Evolutionary conservation across 2,113 vertebrate genomes (phyloP).

Genomic region (Otis tarda): DNA sequence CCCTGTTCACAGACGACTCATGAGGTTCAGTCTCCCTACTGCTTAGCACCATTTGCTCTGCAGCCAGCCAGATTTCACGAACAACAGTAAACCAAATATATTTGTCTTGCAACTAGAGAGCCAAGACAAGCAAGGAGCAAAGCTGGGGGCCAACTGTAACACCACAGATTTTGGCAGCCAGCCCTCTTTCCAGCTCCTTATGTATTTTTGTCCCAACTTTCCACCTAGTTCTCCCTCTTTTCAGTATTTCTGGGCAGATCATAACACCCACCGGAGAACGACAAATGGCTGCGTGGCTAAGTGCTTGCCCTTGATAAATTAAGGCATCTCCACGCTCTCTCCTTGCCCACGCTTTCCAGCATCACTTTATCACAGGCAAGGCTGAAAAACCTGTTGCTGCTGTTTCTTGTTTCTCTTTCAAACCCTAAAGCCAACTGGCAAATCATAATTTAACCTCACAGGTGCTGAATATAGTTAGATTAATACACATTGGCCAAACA

Average conservation of each 20-base stretch:
- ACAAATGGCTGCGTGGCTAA: not conserved
- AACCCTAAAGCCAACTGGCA: conserved; percentile 43
- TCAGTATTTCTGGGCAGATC: conserved; percentile 20
- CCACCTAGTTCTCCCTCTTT: conserved; percentile 14
- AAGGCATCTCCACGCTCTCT: not conserved
- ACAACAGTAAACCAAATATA: conserved; percentile 55
- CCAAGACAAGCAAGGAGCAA: conserved; percentile 67
- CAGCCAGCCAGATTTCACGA: not conserved
- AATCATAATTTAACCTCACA: conserved; percentile 51
- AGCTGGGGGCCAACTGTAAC: conserved; percentile 65
- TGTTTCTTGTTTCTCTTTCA: conserved; percentile 57
- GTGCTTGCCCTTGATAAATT: not conserved
- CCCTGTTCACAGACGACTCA: not conserved
- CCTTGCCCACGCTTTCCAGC: not conserved
- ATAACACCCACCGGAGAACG: not conserved
- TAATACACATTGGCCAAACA: conserved; percentile 22
- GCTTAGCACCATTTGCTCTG: not conserved
- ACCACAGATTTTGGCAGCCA: conserved; percentile 45
- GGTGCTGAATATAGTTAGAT: conserved; percentile 41
- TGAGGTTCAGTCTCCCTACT: not conserved
- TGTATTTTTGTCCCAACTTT: conserved; percentile 58
- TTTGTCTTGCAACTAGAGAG: conserved; percentile 29
- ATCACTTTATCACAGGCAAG: not conserved
- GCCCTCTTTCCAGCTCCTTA: conserved; percentile 59
- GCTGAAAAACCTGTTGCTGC: conserved; percentile 44